These are phyloP conservation scores for Siniperca scherzeri DNA, from an alignment of 2,797 vertebrate species.

Conservation along the genomic window DNA sequence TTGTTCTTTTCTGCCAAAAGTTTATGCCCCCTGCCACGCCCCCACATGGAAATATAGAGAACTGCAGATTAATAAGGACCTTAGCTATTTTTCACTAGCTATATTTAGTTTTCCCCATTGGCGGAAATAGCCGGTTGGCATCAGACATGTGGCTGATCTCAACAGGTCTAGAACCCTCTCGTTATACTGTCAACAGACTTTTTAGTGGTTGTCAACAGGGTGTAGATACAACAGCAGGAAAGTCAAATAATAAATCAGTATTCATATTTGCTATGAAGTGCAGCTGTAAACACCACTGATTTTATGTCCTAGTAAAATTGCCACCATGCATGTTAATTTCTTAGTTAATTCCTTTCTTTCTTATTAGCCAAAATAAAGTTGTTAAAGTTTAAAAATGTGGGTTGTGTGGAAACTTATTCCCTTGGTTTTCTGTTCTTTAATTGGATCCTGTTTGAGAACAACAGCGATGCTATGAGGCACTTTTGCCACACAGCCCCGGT, in stretches of 20 bases:
- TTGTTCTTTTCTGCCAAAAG: slow-evolving; percentile 72
- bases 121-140: slow-evolving; percentile 24
- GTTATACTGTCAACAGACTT: slow-evolving; percentile 43
- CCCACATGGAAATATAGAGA: slow-evolving; percentile 72
- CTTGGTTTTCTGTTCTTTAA: slow-evolving; percentile 46
- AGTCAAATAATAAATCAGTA: slow-evolving; percentile 28
- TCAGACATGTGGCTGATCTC: slow-evolving; percentile 39
- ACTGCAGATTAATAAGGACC: slow-evolving; percentile 65
- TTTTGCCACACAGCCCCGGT: slow-evolving; percentile 17
- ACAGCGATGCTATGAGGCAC: slow-evolving; percentile 34
- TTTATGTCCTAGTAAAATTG: slow-evolving; percentile 34
- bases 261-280: slow-evolving; percentile 25
- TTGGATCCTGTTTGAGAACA: slow-evolving; percentile 53
- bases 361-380: neutral
- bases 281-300: slow-evolving; percentile 41
- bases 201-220: slow-evolving; percentile 26
- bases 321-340: slow-evolving; percentile 2
- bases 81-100: slow-evolving; percentile 20
- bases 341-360: neutral
- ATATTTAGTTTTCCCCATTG: slow-evolving; percentile 53
- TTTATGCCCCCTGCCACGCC: slow-evolving; percentile 69
- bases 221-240: slow-evolving; percentile 8
- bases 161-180: slow-evolving; percentile 39
- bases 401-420: slow-evolving; percentile 8
- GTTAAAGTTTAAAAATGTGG: slow-evolving; percentile 11